Base-by-base conservation (phyloP, 23 tunicate genomes). In the Botrylloides violaceus region DNA sequence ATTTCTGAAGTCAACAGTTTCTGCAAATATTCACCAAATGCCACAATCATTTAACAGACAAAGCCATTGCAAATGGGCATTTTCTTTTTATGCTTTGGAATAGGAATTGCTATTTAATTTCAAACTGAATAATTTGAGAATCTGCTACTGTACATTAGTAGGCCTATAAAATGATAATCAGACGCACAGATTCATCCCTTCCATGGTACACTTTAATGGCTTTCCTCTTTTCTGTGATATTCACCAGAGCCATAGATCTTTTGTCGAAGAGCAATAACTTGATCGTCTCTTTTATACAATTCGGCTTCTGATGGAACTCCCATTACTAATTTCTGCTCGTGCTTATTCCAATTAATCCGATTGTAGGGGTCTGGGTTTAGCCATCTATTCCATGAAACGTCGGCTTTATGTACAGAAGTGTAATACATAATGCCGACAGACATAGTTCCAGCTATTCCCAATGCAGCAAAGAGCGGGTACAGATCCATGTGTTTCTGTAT, bases 301-400 rank as follows among this genome's bases (percentile, higher is more conserved):
- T 25, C 12, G 4, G 3, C 3, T 28, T 63, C 70, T 4, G 70
- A 25, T 31, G 70, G 70, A 31, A 63, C 33, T 4, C 70, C 70
- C 70, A 63, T 63, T 3, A 28, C 70, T 33, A 63, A 63, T 33
- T 63, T 63, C 70, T 63, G 70, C 36, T 63, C 35, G 35, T 63
- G 70, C 9, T 63, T 63, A 25, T 63, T 34, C 35, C 36, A 63
- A 34, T 63, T 63, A 34, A 63, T 63, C 32, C 36, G 35, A 9
- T 31, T 33, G 35, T 63, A 28, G 4, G 70, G 35, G 33, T 12
- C 35, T 19, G 35, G 35, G 7, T 26, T 26, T 4, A 6, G 3
- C 70, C 70, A 63, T 63, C 33, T 63, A 33, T 63, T 63, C 70
- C 70, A 63, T 27, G 33, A 31, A 31, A 63, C 70, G 9, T 63